Evolutionary conservation across 2,888 invertebrate species (phyloP), one percentile per base, ranked within the genome.

Genomic region (Diadromus collaris): DNA sequence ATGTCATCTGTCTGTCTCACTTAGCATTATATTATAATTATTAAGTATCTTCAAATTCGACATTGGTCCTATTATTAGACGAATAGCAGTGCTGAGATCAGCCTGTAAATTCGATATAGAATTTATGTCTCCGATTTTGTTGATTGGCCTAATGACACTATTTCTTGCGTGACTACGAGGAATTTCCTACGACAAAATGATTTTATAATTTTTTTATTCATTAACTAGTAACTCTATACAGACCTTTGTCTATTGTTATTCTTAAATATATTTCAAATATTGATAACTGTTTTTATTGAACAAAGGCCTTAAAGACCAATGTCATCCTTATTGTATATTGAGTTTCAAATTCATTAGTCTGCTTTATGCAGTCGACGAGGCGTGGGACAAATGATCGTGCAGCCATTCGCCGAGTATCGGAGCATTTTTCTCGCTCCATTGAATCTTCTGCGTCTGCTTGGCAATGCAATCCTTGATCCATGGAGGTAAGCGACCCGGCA

Each of bases 391-490:
- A 56, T 79, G 51, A 68, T 79, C 71, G 76, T 76, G 76, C 5
- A 82, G 65, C 82, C 80, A 81, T 60, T 77, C 73, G 24, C 79
- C 77, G 32, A 82, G 69, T 38, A 77, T 69, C 63, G 79, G 48
- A 32, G 80, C 76, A 41, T 75, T 77, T n/a, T 64, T 46, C 24
- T 80, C 64, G 71, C 74, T 81, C 79, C 79, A 79, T 9, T 77
- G 46, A 51, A 82, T 74, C 41, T 70, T 71, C 27, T 60, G 75
- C 38, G 65, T 60, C 46, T 79, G 78, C 13, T 72, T 54, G 5
- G 65, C 7, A 29, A 81, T 65, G 24, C 2, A 24, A 7, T 60
- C 65, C 24, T 64, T 21, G 2, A 79, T 41, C 58, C 56, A 65
- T 7, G 75, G 1, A 5, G 54, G 51, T 2, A 78, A 34, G 3